Percentiles rank a stretch among this genome's conserved stretches.
Conservation (phyloP, 2,113 vertebrate species). For the Ceyx melanurus region DNA sequence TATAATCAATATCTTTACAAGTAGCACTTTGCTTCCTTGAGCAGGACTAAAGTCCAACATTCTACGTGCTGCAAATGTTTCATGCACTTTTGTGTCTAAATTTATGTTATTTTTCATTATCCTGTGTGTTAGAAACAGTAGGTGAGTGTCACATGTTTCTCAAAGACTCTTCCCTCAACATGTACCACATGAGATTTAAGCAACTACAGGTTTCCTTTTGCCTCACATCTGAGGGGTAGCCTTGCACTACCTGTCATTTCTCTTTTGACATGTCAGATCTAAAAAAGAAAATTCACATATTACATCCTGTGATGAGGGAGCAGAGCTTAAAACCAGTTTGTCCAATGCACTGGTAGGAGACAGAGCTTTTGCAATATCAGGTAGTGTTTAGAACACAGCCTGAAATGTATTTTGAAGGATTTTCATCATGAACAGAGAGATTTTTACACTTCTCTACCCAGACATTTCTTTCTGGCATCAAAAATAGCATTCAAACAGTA, state of each 20-base stretch:
- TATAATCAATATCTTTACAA: neutral
- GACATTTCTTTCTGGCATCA: neutral
- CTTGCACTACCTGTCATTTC: neutral
- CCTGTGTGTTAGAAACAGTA: neutral
- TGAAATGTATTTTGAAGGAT: slow-evolving; percentile 19
- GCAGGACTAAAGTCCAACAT: neutral
- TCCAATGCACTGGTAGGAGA: neutral
- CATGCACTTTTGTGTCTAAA: neutral
- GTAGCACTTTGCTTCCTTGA: neutral
- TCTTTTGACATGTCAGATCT: neutral
- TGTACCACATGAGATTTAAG: neutral
- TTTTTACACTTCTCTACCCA: neutral
- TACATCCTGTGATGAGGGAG: neutral
- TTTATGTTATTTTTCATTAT: neutral
- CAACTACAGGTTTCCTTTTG: neutral
- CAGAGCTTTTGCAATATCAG: neutral
- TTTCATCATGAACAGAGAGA: neutral
- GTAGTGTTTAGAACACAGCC: neutral
- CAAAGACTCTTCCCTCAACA: neutral
- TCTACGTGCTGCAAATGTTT: neutral
- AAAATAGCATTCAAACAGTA: slow-evolving; percentile 13
- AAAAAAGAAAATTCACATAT: neutral
- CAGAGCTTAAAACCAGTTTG: slow-evolving; percentile 1
- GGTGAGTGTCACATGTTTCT: neutral
- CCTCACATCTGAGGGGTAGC: neutral